These are phyloP conservation scores for Ptychodera flava DNA, from an alignment of 35 echinoderm and acorn worm species.

Conservation along the genomic window DNA sequence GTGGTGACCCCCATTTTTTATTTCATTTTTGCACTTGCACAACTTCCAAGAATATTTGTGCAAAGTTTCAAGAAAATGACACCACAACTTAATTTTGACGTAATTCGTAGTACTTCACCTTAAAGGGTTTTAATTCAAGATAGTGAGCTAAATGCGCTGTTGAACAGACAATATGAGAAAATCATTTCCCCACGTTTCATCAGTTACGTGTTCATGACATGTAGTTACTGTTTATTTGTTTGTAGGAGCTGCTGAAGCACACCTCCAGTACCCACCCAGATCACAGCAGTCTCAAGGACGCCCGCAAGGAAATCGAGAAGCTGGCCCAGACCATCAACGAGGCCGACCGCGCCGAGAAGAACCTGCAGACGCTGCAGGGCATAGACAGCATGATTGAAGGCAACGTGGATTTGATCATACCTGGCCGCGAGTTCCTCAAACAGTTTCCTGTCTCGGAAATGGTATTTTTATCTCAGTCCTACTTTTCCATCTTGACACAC, in stretches of 20 bases:
- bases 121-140: too few relatives aligned
- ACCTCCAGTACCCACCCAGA: constrained; percentile 89
- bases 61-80: too few relatives aligned
- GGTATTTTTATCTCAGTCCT: constrained; percentile 44
- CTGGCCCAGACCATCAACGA: constrained; percentile 84
- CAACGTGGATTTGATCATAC: constrained; percentile 67
- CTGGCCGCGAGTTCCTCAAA: constrained; percentile 71
- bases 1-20: too few relatives aligned
- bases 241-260: constrained; percentile 93
- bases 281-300: constrained; percentile 66
- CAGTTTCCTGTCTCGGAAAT: constrained; percentile 90
- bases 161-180: too few relatives aligned
- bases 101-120: too few relatives aligned
- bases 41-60: too few relatives aligned
- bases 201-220: too few relatives aligned
- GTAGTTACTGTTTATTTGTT: not conserved
- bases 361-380: constrained; percentile 61
- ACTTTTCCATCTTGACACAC: too few relatives aligned
- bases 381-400: constrained; percentile 89
- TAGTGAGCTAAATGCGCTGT: too few relatives aligned
- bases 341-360: constrained; percentile 62
- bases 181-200: too few relatives aligned
- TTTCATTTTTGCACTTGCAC: too few relatives aligned
- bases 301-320: constrained; percentile 73
- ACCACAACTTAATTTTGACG: too few relatives aligned